Evolutionary conservation across 2,113 vertebrate species (phyloP), one percentile per base, ranked within the genome.

Genomic region (Entelurus aequoreus): DNA sequence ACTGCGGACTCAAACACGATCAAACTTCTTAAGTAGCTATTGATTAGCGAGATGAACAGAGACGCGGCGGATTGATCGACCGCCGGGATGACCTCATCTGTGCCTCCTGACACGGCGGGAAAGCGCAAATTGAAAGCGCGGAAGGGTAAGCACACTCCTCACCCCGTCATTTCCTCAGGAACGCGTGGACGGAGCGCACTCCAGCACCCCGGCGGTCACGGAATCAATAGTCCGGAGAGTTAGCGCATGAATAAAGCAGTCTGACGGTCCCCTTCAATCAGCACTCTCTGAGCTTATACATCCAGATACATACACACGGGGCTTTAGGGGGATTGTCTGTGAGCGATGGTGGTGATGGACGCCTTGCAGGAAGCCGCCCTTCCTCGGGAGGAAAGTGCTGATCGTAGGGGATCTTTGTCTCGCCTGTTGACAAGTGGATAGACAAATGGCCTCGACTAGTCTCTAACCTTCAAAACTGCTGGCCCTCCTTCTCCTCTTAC

Each of bases 11-110:
- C 74, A n/a, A 61, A 56, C 63, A 14, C 69, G 77, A 86, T 84
- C 78, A 84, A 84, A 82, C 80, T 82, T 79, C 69, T 74, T 84
- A 83, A 88, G 83, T 70, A 83, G 73, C 73, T 88, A 86, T 86
- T 51, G 84, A 87, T 87, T 68, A 62, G 36, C 51, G 7, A 62
- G 77, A 81, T 80, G 84, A 85, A 83, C 77, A 79, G 63, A 80
- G 78, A 79, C 69, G n/a, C 21, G 0, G 58, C 48, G 8, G 42
- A 74, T 65, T 63, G 81, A 86, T 84, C 59, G 61, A 70, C 52
- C 21, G 8, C 16, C 1, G 60, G 69, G 13, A 54, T 60, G 78
- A 82, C 82, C 85, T 81, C 78, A 59, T 74, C 58, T 21, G 71
- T 72, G 71, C 80, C 73, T 87, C 28, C 77, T 81, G 82, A 82